phyloP scores from a whole-genome alignment of 64 coral and sea anemone species.

The Pachyseris speciosa region DNA sequence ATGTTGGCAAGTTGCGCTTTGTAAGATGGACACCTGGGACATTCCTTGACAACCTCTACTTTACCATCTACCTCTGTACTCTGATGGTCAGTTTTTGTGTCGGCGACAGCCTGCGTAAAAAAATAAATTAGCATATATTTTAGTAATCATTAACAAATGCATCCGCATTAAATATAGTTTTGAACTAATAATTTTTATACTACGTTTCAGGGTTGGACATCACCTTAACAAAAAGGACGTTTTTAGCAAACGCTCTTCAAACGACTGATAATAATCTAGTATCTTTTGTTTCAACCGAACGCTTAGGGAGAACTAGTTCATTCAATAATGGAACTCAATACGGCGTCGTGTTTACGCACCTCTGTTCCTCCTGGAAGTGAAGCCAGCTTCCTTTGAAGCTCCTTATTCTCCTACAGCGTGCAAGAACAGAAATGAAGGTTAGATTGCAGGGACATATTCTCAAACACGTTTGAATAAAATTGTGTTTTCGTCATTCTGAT shows the following conservation, averaged over 20 bases:
- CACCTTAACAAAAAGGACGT: no score
- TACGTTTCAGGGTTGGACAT: no score
- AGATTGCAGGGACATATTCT: no score
- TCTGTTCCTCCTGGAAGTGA: not conserved
- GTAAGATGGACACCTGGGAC: constrained; percentile 49
- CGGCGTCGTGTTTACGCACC: not conserved
- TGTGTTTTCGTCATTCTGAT: no score
- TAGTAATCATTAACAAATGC: not conserved
- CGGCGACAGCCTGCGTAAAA: not conserved
- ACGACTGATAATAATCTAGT: no score
- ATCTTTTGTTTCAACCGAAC: no score
- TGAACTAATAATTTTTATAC: no score
- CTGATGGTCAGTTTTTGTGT: not conserved
- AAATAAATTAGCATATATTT: not conserved
- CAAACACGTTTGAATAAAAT: no score
- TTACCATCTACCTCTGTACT: not conserved
- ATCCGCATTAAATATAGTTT: no score
- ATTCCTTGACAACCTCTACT: not conserved
- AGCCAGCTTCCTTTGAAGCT: constrained; percentile 12
- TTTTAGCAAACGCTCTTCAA: no score
- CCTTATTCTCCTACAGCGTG: not conserved
- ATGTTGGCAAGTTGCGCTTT: constrained; percentile 6
- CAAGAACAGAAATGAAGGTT: not conserved
- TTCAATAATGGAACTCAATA: no score
- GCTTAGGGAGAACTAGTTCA: no score